phyloP scores from a whole-genome alignment of 2,113 vertebrate species.

The Percina caprodes region DNA sequence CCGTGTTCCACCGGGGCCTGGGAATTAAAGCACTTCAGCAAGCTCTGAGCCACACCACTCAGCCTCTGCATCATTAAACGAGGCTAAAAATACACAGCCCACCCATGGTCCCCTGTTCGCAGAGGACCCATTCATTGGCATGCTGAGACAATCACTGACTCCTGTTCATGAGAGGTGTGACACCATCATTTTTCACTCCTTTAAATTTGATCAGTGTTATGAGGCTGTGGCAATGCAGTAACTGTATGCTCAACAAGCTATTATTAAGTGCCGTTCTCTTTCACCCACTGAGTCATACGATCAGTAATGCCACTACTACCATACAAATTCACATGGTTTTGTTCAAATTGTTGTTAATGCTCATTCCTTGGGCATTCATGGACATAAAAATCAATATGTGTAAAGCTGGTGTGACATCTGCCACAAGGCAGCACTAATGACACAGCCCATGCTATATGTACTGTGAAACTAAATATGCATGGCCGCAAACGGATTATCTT shows the following conservation, averaged over 20 bases:
- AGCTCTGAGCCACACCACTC: slow-evolving; percentile 52
- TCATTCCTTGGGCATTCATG: slow-evolving; percentile 25
- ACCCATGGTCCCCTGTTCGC: slow-evolving; percentile 48
- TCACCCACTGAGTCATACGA: slow-evolving; percentile 10
- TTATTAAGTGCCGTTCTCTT: slow-evolving; percentile 12
- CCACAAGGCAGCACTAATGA: background rate
- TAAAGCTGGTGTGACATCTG: slow-evolving; percentile 36
- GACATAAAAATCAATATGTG: slow-evolving; percentile 44
- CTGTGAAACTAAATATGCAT: background rate
- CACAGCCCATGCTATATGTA: background rate
- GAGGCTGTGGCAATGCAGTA: slow-evolving; percentile 6
- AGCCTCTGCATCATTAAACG: slow-evolving; percentile 70
- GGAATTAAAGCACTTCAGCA: slow-evolving; percentile 61
- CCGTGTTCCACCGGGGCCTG: slow-evolving; percentile 38
- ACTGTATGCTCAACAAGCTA: slow-evolving; percentile 1
- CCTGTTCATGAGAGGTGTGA: slow-evolving; percentile 16
- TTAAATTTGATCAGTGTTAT: slow-evolving; percentile 7
- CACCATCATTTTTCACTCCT: slow-evolving; percentile 30
- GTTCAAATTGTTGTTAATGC: slow-evolving; percentile 29
- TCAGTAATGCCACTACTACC: slow-evolving; percentile 4
- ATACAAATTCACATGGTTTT: slow-evolving; percentile 6
- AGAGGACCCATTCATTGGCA: slow-evolving; percentile 43
- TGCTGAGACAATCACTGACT: slow-evolving; percentile 44
- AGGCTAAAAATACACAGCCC: slow-evolving; percentile 76
- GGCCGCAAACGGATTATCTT: background rate